Evolutionary conservation across 2,113 vertebrate species (phyloP).

Genomic region (Solea solea): DNA sequence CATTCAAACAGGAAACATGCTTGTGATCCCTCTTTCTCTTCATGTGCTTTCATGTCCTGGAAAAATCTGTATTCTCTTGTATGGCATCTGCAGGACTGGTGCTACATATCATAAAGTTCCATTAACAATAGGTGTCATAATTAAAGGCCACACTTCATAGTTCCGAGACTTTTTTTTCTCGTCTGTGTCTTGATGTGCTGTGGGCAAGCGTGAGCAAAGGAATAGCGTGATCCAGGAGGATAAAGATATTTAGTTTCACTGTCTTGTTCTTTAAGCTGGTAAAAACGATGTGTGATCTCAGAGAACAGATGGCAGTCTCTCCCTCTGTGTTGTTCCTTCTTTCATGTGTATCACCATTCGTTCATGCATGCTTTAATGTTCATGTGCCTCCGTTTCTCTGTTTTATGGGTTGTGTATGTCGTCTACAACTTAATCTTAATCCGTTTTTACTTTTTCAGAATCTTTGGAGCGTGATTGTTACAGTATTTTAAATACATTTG

Average conservation of each 20-base stretch:
- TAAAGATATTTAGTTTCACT: conserved; percentile 58
- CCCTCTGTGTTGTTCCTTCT: conserved; percentile 22
- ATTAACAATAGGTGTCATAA: background rate
- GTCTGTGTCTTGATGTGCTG: no score
- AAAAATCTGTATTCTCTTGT: background rate
- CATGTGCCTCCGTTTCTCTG: conserved; percentile 11
- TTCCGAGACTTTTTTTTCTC: no score
- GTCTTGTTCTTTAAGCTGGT: conserved; percentile 71
- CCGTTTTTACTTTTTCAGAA: conserved; percentile 1
- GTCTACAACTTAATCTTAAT: background rate
- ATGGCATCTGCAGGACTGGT: background rate
- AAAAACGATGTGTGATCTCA: conserved; percentile 57
- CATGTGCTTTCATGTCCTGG: no score
- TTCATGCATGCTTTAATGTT: conserved; percentile 29
- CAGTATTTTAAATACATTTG: background rate
- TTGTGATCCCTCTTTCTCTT: no score
- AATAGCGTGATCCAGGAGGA: conserved; percentile 27
- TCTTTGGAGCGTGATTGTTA: background rate
- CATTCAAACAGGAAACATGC: no score
- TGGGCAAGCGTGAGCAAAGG: no score
- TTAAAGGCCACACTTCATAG: background rate
- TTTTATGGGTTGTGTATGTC: conserved; percentile 1
- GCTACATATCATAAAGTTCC: background rate
- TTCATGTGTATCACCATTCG: conserved; percentile 28
- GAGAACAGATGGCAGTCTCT: conserved; percentile 63